These are phyloP conservation scores for Oscheius sp. DNA, from an alignment of 2,888 invertebrate species.

Conservation along the genomic window DNA sequence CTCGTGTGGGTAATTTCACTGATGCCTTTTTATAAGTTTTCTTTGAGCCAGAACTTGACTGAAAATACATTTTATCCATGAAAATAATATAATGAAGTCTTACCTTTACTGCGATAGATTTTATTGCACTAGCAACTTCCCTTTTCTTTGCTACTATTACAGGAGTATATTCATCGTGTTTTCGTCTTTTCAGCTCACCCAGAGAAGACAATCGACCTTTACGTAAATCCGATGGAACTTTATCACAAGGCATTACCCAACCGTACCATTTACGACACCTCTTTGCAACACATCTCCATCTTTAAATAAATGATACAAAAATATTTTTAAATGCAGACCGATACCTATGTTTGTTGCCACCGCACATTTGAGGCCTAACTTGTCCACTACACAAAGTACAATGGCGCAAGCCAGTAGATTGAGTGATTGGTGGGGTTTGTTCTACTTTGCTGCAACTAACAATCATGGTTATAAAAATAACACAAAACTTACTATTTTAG, in stretches of 20 bases:
- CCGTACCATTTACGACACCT: conserved; percentile 69
- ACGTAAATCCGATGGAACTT: conserved; percentile 61
- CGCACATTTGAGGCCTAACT: conserved; percentile 63
- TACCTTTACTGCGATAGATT: too few species aligned
- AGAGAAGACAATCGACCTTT: too few species aligned
- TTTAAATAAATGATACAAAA: not conserved
- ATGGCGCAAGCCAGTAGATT: conserved; percentile 45
- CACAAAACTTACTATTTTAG: conserved; percentile 35
- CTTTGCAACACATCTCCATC: conserved; percentile 69
- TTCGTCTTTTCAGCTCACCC: conserved; percentile 15
- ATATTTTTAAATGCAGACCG: not conserved
- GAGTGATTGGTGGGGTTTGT: conserved; percentile 53
- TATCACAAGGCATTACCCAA: conserved; percentile 65
- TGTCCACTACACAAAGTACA: conserved; percentile 58
- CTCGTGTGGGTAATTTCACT: conserved; percentile 5
- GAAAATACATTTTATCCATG: too few species aligned
- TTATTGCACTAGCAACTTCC: too few species aligned
- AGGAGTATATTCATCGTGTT: not conserved
- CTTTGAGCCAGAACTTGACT: too few species aligned
- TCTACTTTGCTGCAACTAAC: conserved; percentile 54
- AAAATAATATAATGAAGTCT: too few species aligned
- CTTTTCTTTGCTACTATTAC: too few species aligned
- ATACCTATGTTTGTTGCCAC: conserved; percentile 42
- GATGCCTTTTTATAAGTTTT: too few species aligned
- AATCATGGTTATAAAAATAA: not conserved